phyloP scores from a whole-genome alignment of 2,888 invertebrate genomes.

The Pyralis farinalis region DNA sequence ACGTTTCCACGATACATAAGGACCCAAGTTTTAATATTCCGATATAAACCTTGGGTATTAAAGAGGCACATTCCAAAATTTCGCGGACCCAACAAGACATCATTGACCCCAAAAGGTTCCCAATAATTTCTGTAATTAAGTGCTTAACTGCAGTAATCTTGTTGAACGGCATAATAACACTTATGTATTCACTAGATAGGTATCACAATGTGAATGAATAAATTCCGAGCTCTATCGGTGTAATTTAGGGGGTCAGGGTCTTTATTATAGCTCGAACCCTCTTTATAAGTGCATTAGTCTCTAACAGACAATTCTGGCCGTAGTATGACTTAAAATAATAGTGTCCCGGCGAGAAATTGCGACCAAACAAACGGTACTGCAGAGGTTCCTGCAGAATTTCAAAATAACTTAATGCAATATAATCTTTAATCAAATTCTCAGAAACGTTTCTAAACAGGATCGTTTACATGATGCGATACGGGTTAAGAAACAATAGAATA shows the following conservation, averaged over 20 bases:
- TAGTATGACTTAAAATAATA: slow-evolving; percentile 1
- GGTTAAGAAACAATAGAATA: no score
- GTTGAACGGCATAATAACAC: slow-evolving; percentile 30
- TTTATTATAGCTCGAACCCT: slow-evolving; percentile 32
- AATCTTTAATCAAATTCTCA: not conserved
- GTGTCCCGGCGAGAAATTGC: not conserved
- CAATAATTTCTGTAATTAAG: slow-evolving; percentile 34
- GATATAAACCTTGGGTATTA: slow-evolving; percentile 20
- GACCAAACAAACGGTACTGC: not conserved
- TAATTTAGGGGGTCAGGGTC: slow-evolving; percentile 34
- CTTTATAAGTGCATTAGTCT: slow-evolving; percentile 21
- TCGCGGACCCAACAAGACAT: slow-evolving; percentile 18
- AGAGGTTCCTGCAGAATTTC: not conserved
- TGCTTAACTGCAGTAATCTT: slow-evolving; percentile 28
- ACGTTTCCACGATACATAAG: not conserved
- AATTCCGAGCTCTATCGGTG: slow-evolving; percentile 28
- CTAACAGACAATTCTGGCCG: not conserved
- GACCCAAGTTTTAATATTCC: slow-evolving; percentile 20
- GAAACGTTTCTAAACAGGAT: not conserved
- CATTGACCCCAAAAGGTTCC: slow-evolving; percentile 21
- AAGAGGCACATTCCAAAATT: slow-evolving; percentile 18
- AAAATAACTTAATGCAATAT: not conserved
- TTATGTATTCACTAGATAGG: slow-evolving; percentile 26
- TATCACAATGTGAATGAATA: slow-evolving; percentile 25
- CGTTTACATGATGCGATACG: no score